phyloP scores from a whole-genome alignment of 2,113 vertebrate species.

The Sapajus apella region DNA sequence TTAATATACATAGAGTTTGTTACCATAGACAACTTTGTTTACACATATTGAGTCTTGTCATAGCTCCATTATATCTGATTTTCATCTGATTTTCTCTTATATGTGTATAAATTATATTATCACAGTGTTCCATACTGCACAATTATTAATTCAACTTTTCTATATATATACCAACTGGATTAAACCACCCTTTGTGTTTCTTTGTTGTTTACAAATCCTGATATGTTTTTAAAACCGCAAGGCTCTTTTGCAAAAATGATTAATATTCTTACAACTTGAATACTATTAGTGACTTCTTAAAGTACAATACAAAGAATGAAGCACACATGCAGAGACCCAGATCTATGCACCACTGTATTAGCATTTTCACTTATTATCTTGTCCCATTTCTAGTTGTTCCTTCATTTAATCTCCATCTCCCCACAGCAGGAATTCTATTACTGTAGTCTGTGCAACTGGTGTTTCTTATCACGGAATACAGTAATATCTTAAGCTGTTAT shows the following conservation, averaged over 20 bases:
- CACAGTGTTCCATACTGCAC: not conserved
- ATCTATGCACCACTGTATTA: not conserved
- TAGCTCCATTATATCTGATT: too few species aligned
- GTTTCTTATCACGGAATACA: not conserved
- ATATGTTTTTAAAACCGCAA: not conserved
- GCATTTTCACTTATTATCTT: not conserved
- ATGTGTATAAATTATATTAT: not conserved
- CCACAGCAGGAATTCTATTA: not conserved
- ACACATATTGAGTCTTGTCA: not conserved
- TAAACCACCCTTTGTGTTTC: not conserved
- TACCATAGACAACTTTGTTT: not conserved
- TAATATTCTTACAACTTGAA: not conserved
- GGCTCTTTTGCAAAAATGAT: not conserved
- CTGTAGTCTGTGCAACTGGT: not conserved
- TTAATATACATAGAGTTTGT: not conserved
- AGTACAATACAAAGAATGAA: not conserved
- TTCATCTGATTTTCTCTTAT: not conserved
- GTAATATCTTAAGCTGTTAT: not conserved
- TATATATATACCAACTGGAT: not conserved
- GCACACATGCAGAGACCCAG: not conserved
- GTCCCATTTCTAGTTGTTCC: not conserved
- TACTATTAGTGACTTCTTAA: not conserved
- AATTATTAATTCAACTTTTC: not conserved
- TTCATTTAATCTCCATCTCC: not conserved
- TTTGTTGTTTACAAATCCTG: not conserved